These are phyloP conservation scores for Adoxophyes honmai DNA, from an alignment of 1,140 invertebrate genomes.

Conservation along the genomic window DNA sequence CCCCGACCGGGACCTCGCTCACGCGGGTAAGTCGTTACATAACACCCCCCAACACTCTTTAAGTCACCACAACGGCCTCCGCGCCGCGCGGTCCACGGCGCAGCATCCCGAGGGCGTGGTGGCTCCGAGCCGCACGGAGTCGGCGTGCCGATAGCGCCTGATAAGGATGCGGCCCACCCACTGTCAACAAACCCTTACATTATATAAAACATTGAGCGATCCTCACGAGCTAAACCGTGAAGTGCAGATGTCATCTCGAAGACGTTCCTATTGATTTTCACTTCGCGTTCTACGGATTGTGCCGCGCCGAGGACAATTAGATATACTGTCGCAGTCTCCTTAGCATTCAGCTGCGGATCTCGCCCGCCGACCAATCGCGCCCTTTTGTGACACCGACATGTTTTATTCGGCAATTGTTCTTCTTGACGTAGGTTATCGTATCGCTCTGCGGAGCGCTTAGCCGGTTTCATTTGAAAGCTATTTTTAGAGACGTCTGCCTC, in stretches of 20 bases:
- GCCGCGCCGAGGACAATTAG: constrained; percentile 27
- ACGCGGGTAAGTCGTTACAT: constrained; percentile 57
- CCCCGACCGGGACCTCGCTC: constrained; percentile 58
- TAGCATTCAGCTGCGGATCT: constrained; percentile 31
- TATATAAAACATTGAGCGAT: constrained; percentile 43
- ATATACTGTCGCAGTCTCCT: constrained; percentile 36
- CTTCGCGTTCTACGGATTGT: constrained; percentile 27
- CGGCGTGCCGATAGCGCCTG: constrained; percentile 44
- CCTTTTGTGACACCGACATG: not conserved
- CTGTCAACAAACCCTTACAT: constrained; percentile 65
- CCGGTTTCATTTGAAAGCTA: not conserved
- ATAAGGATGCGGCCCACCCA: constrained; percentile 50
- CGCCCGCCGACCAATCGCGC: constrained; percentile 14
- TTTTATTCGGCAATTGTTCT: not conserved
- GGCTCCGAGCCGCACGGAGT: constrained; percentile 35
- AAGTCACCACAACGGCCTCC: not conserved
- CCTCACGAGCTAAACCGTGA: constrained; percentile 32
- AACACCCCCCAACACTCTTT: constrained; percentile 16
- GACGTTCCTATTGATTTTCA: constrained; percentile 63
- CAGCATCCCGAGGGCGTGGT: constrained; percentile 59
- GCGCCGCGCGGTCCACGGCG: constrained; percentile 30
- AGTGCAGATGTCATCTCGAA: constrained; percentile 45
- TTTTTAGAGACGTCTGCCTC: no score
- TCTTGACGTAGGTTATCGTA: not conserved
- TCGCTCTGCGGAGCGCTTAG: not conserved